These are phyloP conservation scores for Anhinga rufa DNA, from an alignment of 2,113 vertebrate genomes.

Conservation along the genomic window DNA sequence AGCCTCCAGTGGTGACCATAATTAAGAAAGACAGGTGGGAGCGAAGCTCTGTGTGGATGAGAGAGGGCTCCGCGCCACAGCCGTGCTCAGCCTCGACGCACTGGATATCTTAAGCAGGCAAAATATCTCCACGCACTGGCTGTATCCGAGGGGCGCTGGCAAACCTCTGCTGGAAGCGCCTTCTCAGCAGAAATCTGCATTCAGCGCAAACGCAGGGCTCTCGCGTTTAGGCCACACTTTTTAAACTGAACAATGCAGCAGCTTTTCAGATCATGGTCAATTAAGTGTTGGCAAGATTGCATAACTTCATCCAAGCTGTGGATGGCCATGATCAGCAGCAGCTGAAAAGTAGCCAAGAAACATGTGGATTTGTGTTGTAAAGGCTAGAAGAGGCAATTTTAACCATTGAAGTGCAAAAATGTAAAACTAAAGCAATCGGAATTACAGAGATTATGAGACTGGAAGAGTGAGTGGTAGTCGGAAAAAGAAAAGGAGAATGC, in stretches of 20 bases:
- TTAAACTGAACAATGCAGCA: not conserved
- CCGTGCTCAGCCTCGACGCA: not conserved
- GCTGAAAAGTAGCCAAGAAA: slow-evolving; percentile 21
- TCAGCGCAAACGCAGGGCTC: not conserved
- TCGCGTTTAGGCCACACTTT: not conserved
- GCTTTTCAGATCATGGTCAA: slow-evolving; percentile 21
- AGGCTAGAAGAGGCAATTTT: not conserved
- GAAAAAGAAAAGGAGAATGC: not conserved
- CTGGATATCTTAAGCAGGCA: not conserved
- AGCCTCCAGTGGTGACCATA: not conserved
- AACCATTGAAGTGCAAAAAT: not conserved
- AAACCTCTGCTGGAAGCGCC: not conserved
- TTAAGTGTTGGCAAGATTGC: not conserved
- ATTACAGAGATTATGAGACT: not conserved
- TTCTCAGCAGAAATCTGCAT: not conserved
- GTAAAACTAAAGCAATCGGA: not conserved
- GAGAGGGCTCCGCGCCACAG: not conserved
- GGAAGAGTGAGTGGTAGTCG: not conserved
- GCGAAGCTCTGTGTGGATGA: not conserved
- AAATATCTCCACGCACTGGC: not conserved
- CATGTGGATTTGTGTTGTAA: not conserved
- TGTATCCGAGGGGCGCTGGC: not conserved
- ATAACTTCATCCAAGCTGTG: not conserved
- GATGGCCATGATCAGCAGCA: not conserved
- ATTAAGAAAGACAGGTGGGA: not conserved